Conservation (phyloP, 2,888 invertebrate genomes). For the Euzophera pinguis region DNA sequence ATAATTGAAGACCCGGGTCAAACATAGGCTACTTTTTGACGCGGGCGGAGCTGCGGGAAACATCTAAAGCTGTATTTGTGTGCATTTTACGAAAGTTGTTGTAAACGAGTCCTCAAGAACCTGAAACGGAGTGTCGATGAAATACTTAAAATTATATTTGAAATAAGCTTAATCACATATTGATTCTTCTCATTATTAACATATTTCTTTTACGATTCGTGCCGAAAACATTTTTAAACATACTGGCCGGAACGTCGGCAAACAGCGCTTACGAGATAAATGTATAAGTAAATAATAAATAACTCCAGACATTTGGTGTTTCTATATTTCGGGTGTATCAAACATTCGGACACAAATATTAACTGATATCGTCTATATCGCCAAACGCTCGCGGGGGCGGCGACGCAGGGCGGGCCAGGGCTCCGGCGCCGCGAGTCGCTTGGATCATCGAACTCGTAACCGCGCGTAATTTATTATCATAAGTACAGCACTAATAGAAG, state of each 20-base stretch:
- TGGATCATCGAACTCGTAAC: conserved; percentile 58
- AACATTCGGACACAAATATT: conserved; percentile 69
- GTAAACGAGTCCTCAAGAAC: conserved; percentile 11
- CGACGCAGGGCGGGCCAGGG: conserved; percentile 24
- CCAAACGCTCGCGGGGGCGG: conserved; percentile 51
- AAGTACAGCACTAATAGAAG: conserved; percentile 76
- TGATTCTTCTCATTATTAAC: conserved; percentile 41
- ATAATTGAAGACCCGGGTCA: no score
- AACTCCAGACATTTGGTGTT: conserved; percentile 62
- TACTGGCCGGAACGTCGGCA: conserved; percentile 70
- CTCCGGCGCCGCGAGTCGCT: conserved; percentile 48
- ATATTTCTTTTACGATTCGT: conserved; percentile 42
- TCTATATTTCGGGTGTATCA: conserved; percentile 64
- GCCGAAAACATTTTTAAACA: conserved; percentile 48
- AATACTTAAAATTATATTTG: conserved; percentile 50
- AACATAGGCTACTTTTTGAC: no score
- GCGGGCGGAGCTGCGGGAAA: no score
- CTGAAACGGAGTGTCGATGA: conserved; percentile 48
- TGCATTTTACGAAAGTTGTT: no score
- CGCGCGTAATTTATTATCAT: conserved; percentile 74
- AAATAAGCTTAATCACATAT: conserved; percentile 48
- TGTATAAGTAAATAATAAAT: conserved; percentile 34
- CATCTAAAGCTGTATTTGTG: no score
- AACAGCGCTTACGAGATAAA: conserved; percentile 57
- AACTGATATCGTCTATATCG: conserved; percentile 60